phyloP scores from a whole-genome alignment of 2,113 vertebrate genomes.

The Muntiacus reevesi region DNA sequence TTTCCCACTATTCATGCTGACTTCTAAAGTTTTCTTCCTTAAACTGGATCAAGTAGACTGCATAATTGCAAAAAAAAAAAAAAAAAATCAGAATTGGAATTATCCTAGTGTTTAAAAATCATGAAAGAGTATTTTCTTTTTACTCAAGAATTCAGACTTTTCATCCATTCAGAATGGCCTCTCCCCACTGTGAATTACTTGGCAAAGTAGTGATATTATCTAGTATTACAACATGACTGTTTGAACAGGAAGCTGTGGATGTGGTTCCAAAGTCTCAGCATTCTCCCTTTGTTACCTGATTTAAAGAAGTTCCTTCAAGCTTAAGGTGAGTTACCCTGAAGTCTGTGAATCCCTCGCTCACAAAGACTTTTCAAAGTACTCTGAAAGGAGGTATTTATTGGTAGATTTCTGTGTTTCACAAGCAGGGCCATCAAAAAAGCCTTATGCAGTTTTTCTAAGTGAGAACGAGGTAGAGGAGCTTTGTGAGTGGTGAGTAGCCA shows the following conservation, averaged over 20 bases:
- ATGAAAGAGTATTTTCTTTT: background rate
- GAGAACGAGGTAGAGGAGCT: no score
- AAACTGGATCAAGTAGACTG: background rate
- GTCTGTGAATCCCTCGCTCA: background rate
- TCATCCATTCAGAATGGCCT: background rate
- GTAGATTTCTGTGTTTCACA: background rate
- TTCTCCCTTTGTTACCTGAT: background rate
- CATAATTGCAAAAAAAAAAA: background rate
- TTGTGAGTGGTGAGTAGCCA: background rate
- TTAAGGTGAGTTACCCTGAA: background rate
- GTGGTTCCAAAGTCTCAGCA: background rate
- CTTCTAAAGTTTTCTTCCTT: background rate
- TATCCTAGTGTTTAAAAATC: background rate
- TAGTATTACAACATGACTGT: accelerated
- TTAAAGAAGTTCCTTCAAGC: background rate
- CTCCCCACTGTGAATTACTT: no score
- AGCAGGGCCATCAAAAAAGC: background rate
- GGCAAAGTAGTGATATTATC: background rate
- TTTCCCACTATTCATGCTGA: background rate
- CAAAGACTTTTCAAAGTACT: background rate
- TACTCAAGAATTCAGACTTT: background rate
- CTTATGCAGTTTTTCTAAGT: background rate
- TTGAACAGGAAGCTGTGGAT: accelerated
- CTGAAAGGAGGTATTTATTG: background rate
- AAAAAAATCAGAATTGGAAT: background rate